Evolutionary conservation across 2,888 invertebrate species (phyloP).

Genomic region (Orthosia cruda): DNA sequence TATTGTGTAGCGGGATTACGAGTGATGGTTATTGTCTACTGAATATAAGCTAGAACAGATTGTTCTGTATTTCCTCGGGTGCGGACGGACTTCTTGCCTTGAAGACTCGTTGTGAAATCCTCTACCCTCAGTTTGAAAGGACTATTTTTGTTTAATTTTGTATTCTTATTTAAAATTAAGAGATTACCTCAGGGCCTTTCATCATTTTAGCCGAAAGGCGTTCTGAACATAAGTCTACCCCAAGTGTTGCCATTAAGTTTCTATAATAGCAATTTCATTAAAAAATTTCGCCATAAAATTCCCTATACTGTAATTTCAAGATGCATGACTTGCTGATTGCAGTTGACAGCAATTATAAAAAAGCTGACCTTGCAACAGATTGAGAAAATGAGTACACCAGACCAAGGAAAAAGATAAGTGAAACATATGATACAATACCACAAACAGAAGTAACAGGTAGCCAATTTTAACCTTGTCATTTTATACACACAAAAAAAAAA

Average conservation of each 20-base stretch:
- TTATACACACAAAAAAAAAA: neutral
- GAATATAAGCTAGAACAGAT: constrained; percentile 10
- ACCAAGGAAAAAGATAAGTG: neutral
- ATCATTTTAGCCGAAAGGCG: too few species aligned
- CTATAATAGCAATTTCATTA: neutral
- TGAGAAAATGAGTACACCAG: neutral
- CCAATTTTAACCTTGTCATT: neutral
- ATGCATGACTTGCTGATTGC: neutral
- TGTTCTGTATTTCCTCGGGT: neutral
- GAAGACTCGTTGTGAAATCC: neutral
- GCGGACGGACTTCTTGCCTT: neutral
- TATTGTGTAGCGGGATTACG: constrained; percentile 28
- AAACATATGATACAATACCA: neutral
- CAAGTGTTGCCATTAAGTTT: neutral
- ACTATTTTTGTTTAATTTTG: neutral
- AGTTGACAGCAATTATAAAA: neutral
- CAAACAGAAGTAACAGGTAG: constrained; percentile 5
- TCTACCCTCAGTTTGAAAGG: neutral
- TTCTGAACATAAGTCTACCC: too few species aligned
- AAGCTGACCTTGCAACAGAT: constrained; percentile 13
- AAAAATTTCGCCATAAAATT: neutral
- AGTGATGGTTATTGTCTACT: constrained; percentile 29
- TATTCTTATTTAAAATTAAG: constrained; percentile 2
- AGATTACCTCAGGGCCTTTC: neutral
- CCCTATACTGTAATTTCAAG: too few species aligned